A percentile compares a stretch with the other conserved stretches of the same genome.
Conservation (phyloP, 2,888 invertebrate species). For the Mimas tiliae region DNA sequence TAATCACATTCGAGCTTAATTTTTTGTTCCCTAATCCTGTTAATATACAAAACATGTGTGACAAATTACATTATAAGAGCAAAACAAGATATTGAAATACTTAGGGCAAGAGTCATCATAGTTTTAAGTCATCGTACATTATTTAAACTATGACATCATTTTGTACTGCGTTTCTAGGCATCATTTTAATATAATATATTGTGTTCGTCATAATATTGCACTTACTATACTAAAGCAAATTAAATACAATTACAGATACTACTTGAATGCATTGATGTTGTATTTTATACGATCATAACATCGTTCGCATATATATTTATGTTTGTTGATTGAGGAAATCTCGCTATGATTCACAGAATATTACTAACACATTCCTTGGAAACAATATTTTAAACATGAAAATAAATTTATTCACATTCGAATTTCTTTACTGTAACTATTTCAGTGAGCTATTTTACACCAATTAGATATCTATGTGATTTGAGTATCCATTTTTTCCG, state of each 20-base stretch:
- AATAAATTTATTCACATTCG: background rate
- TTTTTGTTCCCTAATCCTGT: background rate
- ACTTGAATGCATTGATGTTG: constrained; percentile 4
- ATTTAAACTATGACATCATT: constrained; percentile 30
- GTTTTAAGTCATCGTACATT: constrained; percentile 24
- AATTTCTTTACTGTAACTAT: background rate
- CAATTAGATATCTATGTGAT: too few species aligned
- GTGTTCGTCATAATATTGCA: constrained; percentile 15
- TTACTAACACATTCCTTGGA: background rate
- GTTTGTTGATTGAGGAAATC: background rate
- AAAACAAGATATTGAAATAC: constrained; percentile 14
- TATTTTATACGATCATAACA: background rate
- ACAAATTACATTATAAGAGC: constrained; percentile 9
- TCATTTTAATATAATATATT: constrained; percentile 1
- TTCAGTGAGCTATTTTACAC: background rate
- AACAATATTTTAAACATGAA: background rate
- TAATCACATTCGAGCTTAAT: too few species aligned
- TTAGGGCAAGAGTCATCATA: background rate
- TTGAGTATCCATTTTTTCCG: too few species aligned
- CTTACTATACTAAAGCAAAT: constrained; percentile 29
- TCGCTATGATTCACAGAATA: background rate
- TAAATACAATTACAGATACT: constrained; percentile 23
- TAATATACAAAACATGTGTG: constrained; percentile 19
- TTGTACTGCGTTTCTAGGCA: background rate
- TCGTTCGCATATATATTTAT: background rate